Conservation (phyloP, 2,888 invertebrate genomes). For the Orthosia gothica region DNA sequence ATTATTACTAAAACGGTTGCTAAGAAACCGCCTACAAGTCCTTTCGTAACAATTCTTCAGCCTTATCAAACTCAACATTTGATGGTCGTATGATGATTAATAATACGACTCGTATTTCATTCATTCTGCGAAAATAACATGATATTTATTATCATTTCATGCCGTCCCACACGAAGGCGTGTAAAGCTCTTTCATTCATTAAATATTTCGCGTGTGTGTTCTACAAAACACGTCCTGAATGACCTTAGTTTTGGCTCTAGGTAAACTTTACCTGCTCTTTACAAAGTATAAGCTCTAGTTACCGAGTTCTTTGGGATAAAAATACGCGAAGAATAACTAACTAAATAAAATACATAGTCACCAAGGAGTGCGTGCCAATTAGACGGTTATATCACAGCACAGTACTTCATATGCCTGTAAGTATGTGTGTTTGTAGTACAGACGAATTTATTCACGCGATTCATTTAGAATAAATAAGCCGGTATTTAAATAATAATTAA, state of each 20-base stretch:
- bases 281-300: background rate
- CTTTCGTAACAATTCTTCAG: conserved; percentile 23
- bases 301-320: conserved; percentile 12
- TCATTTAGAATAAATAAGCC: conserved; percentile 47
- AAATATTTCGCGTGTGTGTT: conserved; percentile 11
- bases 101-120: conserved; percentile 23
- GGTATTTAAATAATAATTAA: conserved; percentile 57
- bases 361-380: conserved; percentile 58
- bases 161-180: conserved; percentile 11
- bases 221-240: conserved; percentile 4
- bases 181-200: conserved; percentile 30
- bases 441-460: conserved; percentile 34
- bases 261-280: background rate
- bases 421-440: conserved; percentile 39
- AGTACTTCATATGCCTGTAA: conserved; percentile 30
- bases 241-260: conserved; percentile 5
- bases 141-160: conserved; percentile 26
- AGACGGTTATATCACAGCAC: conserved; percentile 38
- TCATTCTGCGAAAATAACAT: conserved; percentile 33
- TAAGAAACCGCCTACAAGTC: conserved; percentile 8
- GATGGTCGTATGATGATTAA: conserved; percentile 30
- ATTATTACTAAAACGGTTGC: conserved; percentile 24
- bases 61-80: conserved; percentile 5
- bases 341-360: conserved; percentile 37
- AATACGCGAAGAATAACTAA: conserved; percentile 32